phyloP scores from a whole-genome alignment of 2,113 vertebrate species.

The Natator depressus region DNA sequence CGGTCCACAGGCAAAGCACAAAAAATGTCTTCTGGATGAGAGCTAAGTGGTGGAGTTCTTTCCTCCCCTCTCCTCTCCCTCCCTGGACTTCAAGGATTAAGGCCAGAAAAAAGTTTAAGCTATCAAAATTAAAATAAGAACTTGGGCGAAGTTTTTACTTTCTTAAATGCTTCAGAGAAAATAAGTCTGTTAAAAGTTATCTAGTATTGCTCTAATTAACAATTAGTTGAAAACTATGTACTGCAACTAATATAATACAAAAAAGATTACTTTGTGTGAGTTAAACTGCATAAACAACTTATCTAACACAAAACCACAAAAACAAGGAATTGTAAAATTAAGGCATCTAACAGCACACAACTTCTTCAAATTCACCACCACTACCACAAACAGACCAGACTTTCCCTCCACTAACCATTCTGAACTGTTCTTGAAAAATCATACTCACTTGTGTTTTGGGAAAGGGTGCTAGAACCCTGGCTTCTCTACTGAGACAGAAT shows the following conservation, averaged over 20 bases:
- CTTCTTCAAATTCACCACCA: not conserved
- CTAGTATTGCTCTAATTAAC: not conserved
- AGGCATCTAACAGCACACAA: rapidly evolving
- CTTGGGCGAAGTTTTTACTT: not conserved
- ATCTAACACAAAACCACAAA: not conserved
- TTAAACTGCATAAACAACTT: rapidly evolving
- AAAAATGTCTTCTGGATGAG: not conserved
- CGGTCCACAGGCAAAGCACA: not conserved
- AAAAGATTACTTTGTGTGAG: too few relatives aligned
- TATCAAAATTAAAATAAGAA: not conserved
- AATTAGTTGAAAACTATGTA: not conserved
- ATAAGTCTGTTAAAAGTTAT: not conserved
- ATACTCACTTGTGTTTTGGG: not conserved
- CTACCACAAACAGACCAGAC: not conserved
- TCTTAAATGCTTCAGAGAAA: not conserved
- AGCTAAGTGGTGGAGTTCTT: not conserved
- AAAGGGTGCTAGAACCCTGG: not conserved
- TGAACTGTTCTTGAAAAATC: not conserved
- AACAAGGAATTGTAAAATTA: not conserved
- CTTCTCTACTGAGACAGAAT: not conserved
- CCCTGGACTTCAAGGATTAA: not conserved
- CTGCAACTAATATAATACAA: not conserved
- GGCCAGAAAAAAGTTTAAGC: not conserved
- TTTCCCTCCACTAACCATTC: not conserved
- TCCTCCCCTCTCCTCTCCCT: not conserved